A percentile compares a stretch with the other conserved stretches of the same genome.
These are phyloP conservation scores for Drosophila bocqueti DNA, from an alignment of 1,140 invertebrate genomes.

Conservation along the genomic window DNA sequence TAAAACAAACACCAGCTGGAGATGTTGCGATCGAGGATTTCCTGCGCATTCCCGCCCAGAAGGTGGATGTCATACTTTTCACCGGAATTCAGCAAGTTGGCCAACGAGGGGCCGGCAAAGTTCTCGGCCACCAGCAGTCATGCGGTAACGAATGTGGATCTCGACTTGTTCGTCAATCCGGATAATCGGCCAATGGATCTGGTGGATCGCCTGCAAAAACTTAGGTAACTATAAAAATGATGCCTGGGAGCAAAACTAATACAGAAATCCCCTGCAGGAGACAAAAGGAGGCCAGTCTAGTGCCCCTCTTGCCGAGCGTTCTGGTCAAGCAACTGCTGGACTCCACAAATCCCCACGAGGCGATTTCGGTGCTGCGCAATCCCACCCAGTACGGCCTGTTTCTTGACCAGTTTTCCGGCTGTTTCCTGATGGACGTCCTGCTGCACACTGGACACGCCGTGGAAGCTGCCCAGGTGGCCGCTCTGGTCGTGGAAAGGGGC, in stretches of 20 bases:
- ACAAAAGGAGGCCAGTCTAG: constrained; percentile 55
- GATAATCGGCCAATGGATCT: constrained; percentile 63
- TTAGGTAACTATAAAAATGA: constrained; percentile 25
- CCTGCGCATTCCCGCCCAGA: constrained; percentile 18
- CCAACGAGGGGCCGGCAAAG: constrained; percentile 37
- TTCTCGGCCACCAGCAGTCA: constrained; percentile 3
- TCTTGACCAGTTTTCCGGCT: constrained; percentile 91
- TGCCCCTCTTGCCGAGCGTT: constrained; percentile 54
- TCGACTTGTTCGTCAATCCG: constrained; percentile 60
- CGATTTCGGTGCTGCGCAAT: constrained; percentile 91
- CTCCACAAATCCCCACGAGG: constrained; percentile 85
- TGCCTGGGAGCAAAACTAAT: neutral
- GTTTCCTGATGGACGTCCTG: constrained; percentile 93
- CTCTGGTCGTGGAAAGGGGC: constrained; percentile 91
- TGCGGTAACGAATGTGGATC: constrained; percentile 36
- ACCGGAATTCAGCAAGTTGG: constrained; percentile 59
- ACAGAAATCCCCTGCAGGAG: constrained; percentile 25
- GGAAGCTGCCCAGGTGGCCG: constrained; percentile 88
- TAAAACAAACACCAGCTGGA: constrained; percentile 11
- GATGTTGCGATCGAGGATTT: constrained; percentile 54
- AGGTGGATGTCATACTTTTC: constrained; percentile 68
- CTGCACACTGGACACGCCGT: constrained; percentile 89
- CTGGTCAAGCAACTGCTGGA: constrained; percentile 63
- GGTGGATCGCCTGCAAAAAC: constrained; percentile 53
- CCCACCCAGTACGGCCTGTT: constrained; percentile 96